Base-by-base conservation (phyloP, 1,140 invertebrate species). In the Lithobius niger region DNA sequence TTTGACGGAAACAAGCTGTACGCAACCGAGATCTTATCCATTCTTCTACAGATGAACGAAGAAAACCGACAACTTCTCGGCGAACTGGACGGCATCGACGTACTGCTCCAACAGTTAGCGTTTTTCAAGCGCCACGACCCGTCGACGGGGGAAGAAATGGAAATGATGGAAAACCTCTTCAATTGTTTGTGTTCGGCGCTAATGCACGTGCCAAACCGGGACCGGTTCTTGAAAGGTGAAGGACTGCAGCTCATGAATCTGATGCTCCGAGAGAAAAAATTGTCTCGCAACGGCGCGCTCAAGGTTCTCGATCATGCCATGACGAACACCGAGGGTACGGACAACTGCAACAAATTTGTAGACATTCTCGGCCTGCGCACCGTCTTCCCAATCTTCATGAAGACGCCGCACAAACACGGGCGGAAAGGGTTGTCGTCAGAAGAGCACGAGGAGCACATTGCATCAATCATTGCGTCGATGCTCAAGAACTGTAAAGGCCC, bases 101-200 rank as follows among this genome's bases (percentile, higher is more conserved):
- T 95, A 25, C 70, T 99, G 24, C 72, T 99, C 1, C 92, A 97
- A 73, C 94, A 98, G 69, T 70, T 97, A 40, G 90, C 94, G 86
- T 84, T 82, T 62, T 99, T 95, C 71, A 98, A 99, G 70, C 74
- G 89, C 45, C 89, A 97, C 66, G 92, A 98, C 75, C 95, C 95
- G 1, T 76, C 73, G 47, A 82, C 80, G 53, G 80, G 80, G 10
- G 94, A 99, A 71, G 96, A 99, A 70, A 82, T 89, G 64, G 97
- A 99, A 73, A 86, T 93, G 66, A 98, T 99, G 94, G 95, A 98
- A 69, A 99, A 99, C 74, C 73, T 99, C 44, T 99, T 99, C 66
- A 88, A 98, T 68, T 83, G 84, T 60, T 74, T 99, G 16, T 99
- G 96, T 69, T 96, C 92, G 13, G 82, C 89, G 57, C 75, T 99